A percentile compares a stretch with the other conserved stretches of the same genome.
These are phyloP conservation scores for Anthoscopus minutus DNA, from an alignment of 2,113 vertebrate species.

Conservation along the genomic window DNA sequence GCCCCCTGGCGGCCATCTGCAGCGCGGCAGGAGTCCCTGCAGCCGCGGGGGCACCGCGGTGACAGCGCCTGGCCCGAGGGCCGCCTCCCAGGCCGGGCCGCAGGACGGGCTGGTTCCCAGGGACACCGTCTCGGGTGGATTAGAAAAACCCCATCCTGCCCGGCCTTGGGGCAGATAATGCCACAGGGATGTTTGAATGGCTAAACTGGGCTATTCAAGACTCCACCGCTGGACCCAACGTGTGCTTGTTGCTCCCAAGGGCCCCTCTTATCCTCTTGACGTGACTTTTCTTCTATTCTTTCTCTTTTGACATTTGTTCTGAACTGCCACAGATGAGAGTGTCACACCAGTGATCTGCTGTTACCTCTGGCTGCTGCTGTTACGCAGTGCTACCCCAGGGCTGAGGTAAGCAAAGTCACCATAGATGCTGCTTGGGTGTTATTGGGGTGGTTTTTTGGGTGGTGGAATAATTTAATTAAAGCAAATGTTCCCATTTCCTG, in stretches of 20 bases:
- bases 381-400: background rate
- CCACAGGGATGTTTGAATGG: background rate
- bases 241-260: background rate
- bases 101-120: background rate
- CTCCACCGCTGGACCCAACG: background rate
- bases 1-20: background rate
- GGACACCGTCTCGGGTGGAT: background rate
- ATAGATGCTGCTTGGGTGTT: background rate
- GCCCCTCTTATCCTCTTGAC: background rate
- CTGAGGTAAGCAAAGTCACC: background rate
- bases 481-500: background rate
- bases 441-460: background rate
- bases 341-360: rapidly evolving
- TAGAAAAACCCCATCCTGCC: background rate
- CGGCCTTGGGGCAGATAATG: background rate
- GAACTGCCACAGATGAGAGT: background rate
- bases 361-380: background rate
- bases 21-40: background rate
- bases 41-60: rapidly evolving
- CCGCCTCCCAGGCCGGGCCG: rapidly evolving
- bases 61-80: background rate
- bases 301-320: background rate
- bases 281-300: background rate
- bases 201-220: background rate
- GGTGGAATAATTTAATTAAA: background rate